A percentile compares a stretch with the other conserved stretches of the same genome.
phyloP scores from a whole-genome alignment of 2,888 invertebrate genomes.

The Xestia c-nigrum region DNA sequence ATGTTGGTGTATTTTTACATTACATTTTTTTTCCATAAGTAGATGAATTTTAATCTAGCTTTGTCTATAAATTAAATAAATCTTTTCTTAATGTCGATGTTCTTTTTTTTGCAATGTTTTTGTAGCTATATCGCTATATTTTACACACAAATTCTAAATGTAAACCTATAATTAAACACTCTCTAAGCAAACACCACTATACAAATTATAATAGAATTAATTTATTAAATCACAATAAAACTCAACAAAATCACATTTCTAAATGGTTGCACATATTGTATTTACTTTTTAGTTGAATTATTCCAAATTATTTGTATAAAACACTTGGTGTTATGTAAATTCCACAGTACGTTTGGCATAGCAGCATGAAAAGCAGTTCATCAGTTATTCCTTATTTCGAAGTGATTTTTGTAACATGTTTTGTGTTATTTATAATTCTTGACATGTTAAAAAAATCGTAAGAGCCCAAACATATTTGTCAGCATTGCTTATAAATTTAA shows the following conservation, averaged over 20 bases:
- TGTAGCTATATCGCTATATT: conserved; percentile 3
- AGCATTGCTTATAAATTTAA: not conserved
- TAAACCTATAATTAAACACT: not conserved
- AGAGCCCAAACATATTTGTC: conserved; percentile 27
- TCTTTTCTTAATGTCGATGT: not conserved
- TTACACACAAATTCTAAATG: not conserved
- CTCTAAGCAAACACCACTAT: conserved; percentile 5
- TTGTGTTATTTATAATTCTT: conserved; percentile 6
- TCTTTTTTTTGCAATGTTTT: not conserved
- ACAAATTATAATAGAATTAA: conserved; percentile 16
- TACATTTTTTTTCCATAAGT: conserved; percentile 18
- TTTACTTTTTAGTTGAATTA: conserved; percentile 11
- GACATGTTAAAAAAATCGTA: conserved; percentile 9
- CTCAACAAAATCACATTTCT: conserved; percentile 32
- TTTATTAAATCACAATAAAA: conserved; percentile 23
- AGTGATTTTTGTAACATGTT: conserved; percentile 23
- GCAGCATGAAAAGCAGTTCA: conserved; percentile 58
- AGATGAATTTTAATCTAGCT: not conserved
- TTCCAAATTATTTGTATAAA: conserved; percentile 60
- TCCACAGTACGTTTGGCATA: conserved; percentile 54
- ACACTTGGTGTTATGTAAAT: conserved; percentile 42
- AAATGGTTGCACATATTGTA: conserved; percentile 44
- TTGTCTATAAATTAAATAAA: not conserved
- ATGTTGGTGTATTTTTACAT: conserved; percentile 35
- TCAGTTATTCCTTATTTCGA: conserved; percentile 43